Evolutionary conservation across 2,113 vertebrate species (phyloP).

Genomic region (Oxygymnocypris stewartii): DNA sequence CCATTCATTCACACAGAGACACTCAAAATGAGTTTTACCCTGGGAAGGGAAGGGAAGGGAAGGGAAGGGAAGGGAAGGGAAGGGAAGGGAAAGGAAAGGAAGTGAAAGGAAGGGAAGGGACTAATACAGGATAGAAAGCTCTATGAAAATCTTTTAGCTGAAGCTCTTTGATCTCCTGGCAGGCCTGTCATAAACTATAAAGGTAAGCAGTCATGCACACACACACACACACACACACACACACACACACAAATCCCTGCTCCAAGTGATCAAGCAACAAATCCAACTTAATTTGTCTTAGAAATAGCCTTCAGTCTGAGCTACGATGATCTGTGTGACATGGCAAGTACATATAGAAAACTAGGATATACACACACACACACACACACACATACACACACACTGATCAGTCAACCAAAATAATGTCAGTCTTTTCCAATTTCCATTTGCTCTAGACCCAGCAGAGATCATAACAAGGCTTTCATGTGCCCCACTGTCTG

Average conservation of each 20-base stretch:
- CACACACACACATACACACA: slow-evolving; percentile 33
- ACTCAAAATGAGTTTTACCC: no score
- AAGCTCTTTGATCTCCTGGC: slow-evolving; percentile 27
- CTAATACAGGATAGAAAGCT: slow-evolving; percentile 5
- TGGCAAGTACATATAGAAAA: background rate
- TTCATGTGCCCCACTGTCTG: background rate
- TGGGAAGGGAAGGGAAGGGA: no score
- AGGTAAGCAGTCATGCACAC: slow-evolving; percentile 29
- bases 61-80: no score
- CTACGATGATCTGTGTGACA: background rate
- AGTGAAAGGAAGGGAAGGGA: no score
- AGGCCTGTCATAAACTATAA: slow-evolving; percentile 34
- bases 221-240: slow-evolving; percentile 25
- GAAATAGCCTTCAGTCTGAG: slow-evolving; percentile 11
- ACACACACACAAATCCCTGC: slow-evolving; percentile 15
- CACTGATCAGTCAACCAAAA: slow-evolving; percentile 23
- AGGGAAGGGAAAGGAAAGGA: no score
- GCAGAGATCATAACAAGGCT: slow-evolving; percentile 3
- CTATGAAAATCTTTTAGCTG: background rate
- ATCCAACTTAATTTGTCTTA: slow-evolving; percentile 32
- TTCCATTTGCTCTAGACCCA: background rate
- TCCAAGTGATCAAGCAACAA: slow-evolving; percentile 38
- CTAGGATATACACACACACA: background rate
- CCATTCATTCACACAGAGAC: no score
- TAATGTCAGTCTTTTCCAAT: slow-evolving; percentile 32